A percentile compares a stretch with the other conserved stretches of the same genome.
phyloP scores from a whole-genome alignment of 2,888 invertebrate genomes.

The Eupithecia subfuscata region DNA sequence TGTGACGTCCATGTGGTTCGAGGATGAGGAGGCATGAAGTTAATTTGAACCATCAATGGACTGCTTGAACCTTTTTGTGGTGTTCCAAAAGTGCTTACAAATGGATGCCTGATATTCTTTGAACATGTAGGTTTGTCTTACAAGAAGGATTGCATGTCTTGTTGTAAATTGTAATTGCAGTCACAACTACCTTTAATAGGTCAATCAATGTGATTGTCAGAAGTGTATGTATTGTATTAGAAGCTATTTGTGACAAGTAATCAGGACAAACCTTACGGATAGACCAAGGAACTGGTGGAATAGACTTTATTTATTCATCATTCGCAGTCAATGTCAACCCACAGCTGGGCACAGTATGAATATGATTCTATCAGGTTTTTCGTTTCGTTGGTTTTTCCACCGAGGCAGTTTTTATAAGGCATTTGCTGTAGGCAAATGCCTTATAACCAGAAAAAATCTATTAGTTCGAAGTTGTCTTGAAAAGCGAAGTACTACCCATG shows the following conservation, averaged over 20 bases:
- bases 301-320: not conserved
- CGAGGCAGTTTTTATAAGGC: not conserved
- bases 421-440: not conserved
- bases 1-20: constrained; percentile 81
- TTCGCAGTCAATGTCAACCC: not conserved
- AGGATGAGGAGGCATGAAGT: constrained; percentile 69
- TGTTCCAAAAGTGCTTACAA: not conserved
- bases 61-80: constrained; percentile 2
- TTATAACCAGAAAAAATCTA: not conserved
- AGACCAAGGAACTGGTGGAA: not conserved
- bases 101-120: not conserved
- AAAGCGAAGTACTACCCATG: constrained; percentile 3
- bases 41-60: constrained; percentile 10
- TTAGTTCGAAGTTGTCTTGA: not conserved
- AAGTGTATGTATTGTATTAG: not conserved
- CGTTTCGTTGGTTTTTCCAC: not conserved
- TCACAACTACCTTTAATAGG: not conserved
- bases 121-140: not conserved
- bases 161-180: not conserved
- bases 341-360: not conserved
- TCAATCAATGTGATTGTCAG: not conserved
- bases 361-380: not conserved
- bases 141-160: not conserved
- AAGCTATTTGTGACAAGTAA: not conserved
- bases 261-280: not conserved